These are phyloP conservation scores for Epizoanthus ramosus DNA, from an alignment of 92 coral and sea anemone genomes.

Conservation along the genomic window DNA sequence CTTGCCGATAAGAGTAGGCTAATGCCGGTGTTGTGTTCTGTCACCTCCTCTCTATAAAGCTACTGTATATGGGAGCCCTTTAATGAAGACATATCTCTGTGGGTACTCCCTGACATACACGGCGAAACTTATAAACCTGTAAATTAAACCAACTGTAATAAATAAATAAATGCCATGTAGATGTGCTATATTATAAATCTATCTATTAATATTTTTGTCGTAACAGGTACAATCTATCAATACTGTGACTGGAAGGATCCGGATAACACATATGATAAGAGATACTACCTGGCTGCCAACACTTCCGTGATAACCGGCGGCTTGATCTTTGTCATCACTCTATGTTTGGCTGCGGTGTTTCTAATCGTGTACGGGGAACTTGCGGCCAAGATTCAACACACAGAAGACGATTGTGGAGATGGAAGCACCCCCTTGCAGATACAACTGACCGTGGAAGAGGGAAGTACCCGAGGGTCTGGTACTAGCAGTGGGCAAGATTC, in stretches of 20 bases:
- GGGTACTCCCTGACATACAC: too few species aligned
- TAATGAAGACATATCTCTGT: too few species aligned
- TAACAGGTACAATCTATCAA: not conserved
- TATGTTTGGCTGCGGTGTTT: not conserved
- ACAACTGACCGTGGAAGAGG: constrained; percentile 27
- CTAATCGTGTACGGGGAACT: constrained; percentile 25
- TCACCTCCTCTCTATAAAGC: too few species aligned
- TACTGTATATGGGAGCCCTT: too few species aligned
- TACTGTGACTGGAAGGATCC: constrained; percentile 15
- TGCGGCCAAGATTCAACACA: constrained; percentile 11
- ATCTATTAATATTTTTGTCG: not conserved
- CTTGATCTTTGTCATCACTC: constrained; percentile 19
- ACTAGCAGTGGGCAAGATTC: constrained; percentile 22
- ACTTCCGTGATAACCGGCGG: constrained; percentile 31
- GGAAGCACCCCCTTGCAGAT: not conserved
- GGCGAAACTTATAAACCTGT: too few species aligned
- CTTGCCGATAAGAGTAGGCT: too few species aligned
- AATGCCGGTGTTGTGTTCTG: too few species aligned
- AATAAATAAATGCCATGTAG: too few species aligned
- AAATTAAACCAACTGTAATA: too few species aligned
- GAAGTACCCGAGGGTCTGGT: constrained; percentile 6
- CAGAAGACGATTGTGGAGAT: not conserved
- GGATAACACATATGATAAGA: not conserved
- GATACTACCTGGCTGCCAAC: not conserved
- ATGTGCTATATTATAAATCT: too few species aligned